phyloP scores from a whole-genome alignment of 2,797 vertebrate species.

The Allobates femoralis region DNA sequence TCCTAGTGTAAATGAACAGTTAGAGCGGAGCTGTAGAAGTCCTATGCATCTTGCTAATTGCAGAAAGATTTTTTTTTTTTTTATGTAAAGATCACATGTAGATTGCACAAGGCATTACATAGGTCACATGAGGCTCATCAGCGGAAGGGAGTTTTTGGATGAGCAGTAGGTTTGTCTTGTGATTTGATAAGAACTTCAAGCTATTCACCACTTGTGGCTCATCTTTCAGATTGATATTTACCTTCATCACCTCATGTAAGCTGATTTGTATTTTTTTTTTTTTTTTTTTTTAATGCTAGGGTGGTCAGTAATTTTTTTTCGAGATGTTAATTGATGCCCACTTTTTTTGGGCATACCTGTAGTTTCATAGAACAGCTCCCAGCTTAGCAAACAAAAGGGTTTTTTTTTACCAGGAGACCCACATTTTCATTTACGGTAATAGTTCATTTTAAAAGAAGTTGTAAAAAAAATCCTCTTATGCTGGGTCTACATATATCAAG shows the following conservation, averaged over 20 bases:
- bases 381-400: too few species aligned
- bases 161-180: background rate
- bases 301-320: background rate
- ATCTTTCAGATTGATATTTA: background rate
- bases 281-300: background rate
- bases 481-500: too few species aligned
- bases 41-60: background rate
- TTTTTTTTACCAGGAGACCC: too few species aligned
- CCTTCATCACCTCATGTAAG: background rate
- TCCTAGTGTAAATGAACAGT: background rate
- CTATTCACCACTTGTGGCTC: background rate
- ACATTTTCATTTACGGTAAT: too few species aligned
- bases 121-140: too few species aligned
- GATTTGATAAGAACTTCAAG: background rate
- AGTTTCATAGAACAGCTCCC: too few species aligned
- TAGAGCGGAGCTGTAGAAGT: background rate
- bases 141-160: too few species aligned
- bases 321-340: background rate
- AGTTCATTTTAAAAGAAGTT: too few species aligned
- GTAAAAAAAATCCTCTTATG: too few species aligned
- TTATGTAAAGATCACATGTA: background rate
- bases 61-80: background rate
- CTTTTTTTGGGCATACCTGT: background rate
- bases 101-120: too few species aligned
- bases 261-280: too few species aligned